These are phyloP conservation scores for Struthio camelus DNA, from an alignment of 2,113 vertebrate genomes.

Conservation along the genomic window DNA sequence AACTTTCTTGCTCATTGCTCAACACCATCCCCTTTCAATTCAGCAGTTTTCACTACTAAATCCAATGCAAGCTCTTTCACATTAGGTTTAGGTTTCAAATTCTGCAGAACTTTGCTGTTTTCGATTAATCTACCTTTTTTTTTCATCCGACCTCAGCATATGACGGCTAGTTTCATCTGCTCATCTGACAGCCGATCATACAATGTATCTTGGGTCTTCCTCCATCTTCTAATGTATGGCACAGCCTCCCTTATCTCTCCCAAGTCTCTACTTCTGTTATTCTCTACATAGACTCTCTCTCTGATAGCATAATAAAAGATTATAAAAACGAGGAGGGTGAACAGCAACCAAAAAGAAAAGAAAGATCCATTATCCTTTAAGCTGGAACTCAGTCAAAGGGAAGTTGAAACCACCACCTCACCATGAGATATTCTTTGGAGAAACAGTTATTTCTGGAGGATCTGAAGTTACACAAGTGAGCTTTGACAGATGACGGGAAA, in stretches of 20 bases:
- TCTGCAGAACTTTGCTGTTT: background rate
- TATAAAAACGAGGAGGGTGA: conserved; percentile 24
- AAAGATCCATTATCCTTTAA: conserved; percentile 45
- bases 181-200: background rate
- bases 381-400: conserved; percentile 37
- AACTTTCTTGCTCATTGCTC: background rate
- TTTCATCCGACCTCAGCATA: background rate
- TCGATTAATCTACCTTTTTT: background rate
- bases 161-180: background rate
- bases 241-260: background rate
- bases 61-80: background rate
- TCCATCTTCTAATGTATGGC: background rate
- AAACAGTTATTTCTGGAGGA: conserved; percentile 63
- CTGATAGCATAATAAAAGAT: background rate
- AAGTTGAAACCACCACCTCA: conserved; percentile 48
- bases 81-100: background rate
- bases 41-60: background rate
- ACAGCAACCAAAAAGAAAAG: conserved; percentile 26
- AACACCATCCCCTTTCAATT: background rate
- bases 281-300: background rate
- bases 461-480: conserved; percentile 54
- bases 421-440: background rate
- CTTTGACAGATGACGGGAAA: conserved; percentile 59
- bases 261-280: background rate
- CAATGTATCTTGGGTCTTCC: background rate